Conservation (phyloP, 1,140 invertebrate species). For the Lepidurus couesii region DNA sequence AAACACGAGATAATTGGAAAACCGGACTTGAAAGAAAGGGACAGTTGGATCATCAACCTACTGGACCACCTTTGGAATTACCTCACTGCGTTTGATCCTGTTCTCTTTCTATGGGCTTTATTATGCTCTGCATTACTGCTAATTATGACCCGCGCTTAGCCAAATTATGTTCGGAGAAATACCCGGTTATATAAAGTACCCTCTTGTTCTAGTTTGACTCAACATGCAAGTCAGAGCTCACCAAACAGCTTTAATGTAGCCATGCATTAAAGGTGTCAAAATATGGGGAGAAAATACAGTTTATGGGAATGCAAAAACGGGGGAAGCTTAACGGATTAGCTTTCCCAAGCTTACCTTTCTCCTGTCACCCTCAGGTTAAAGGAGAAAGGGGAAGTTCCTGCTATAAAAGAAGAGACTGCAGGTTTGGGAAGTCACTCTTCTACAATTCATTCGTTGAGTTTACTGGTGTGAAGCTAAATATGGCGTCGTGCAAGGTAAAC, state of each 20-base stretch:
- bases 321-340: neutral
- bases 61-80: constrained; percentile 26
- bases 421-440: neutral
- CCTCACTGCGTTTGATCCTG: neutral
- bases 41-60: neutral
- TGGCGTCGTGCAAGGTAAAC: neutral
- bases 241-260: neutral
- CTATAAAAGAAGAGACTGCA: neutral
- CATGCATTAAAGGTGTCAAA: neutral
- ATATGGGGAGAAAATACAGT: neutral
- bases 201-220: too few species aligned
- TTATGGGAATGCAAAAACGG: neutral
- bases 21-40: constrained; percentile 19
- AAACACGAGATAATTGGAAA: constrained; percentile 37
- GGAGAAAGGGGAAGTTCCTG: neutral
- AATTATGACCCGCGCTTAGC: neutral
- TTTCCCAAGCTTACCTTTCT: neutral
- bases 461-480: neutral
- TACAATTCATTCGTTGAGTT: neutral
- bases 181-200: too few species aligned
- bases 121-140: neutral
- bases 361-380: neutral
- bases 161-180: too few species aligned
- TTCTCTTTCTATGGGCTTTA: neutral
- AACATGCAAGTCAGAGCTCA: too few species aligned